A percentile compares a stretch with the other conserved stretches of the same genome.
Evolutionary conservation across 2,888 invertebrate species (phyloP).

Genomic region (Vesta saturnalis): DNA sequence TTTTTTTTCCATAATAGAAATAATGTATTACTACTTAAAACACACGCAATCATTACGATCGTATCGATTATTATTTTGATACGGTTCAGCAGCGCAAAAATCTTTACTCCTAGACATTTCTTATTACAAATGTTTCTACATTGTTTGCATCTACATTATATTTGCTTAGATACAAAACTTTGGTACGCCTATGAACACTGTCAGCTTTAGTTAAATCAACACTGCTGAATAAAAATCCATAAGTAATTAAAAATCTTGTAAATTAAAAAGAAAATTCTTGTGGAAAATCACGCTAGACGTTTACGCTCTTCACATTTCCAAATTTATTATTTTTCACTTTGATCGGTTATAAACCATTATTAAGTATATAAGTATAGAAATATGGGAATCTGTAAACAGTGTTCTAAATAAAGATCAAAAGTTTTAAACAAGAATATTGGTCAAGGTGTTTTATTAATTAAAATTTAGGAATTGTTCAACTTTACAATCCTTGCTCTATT

Average conservation of each 20-base stretch:
- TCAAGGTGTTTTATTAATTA: not conserved
- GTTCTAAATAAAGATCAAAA: not conserved
- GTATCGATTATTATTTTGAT: constrained; percentile 12
- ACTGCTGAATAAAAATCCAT: constrained; percentile 29
- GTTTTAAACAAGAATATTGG: constrained; percentile 1
- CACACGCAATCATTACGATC: no score
- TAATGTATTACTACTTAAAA: no score
- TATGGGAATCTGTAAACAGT: not conserved
- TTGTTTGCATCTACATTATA: not conserved
- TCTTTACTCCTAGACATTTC: constrained; percentile 12
- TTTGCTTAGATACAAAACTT: not conserved
- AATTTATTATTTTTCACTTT: not conserved
- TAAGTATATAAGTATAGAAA: not conserved
- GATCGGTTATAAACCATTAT: constrained; percentile 1
- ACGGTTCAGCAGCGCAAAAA: constrained; percentile 23
- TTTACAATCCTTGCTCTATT: constrained; percentile 5
- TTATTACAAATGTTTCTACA: constrained; percentile 11
- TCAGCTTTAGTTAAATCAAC: constrained; percentile 20
- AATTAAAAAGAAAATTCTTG: constrained; percentile 23
- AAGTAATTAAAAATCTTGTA: constrained; percentile 33
- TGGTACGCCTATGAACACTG: constrained; percentile 24
- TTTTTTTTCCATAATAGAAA: no score
- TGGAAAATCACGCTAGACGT: constrained; percentile 30
- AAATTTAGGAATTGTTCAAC: not conserved
- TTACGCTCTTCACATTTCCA: constrained; percentile 7